phyloP scores from a whole-genome alignment of 2,888 invertebrate species.

The Flexamia atlantica region DNA sequence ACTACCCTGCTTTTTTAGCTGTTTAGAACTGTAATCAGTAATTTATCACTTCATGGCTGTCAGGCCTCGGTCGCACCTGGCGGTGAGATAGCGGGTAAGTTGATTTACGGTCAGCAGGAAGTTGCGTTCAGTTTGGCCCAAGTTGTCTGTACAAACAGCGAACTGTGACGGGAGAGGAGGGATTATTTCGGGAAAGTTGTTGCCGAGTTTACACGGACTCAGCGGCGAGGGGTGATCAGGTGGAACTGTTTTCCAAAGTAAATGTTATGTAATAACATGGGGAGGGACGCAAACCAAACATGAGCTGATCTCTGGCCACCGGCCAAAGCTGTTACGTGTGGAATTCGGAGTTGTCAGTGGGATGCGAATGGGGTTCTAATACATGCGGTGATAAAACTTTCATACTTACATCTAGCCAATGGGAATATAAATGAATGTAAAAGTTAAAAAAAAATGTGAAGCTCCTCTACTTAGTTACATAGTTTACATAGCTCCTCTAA shows the following conservation, averaged over 20 bases:
- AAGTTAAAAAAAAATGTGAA: no score
- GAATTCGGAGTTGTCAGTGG: not conserved
- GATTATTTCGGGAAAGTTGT: not conserved
- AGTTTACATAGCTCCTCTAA: no score
- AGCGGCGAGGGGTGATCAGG: not conserved
- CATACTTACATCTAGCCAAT: no score
- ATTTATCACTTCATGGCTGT: not conserved
- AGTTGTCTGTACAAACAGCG: not conserved
- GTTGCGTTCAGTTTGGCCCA: not conserved
- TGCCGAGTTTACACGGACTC: not conserved
- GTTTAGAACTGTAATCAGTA: no score
- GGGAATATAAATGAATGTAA: no score
- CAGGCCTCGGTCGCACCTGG: not conserved
- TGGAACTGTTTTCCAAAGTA: conserved; percentile 33
- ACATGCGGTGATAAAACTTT: no score
- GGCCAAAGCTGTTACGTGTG: not conserved
- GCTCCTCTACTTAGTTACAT: no score
- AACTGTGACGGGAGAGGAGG: not conserved
- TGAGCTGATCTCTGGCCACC: not conserved
- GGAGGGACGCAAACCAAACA: conserved; percentile 4
- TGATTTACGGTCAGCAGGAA: no score
- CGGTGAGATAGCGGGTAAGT: no score
- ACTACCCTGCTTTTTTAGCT: no score
- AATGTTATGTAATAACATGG: conserved; percentile 25
- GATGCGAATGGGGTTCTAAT: not conserved